Evolutionary conservation across 2,888 invertebrate genomes (phyloP).

Genomic region (Tetrapedia diversipes): DNA sequence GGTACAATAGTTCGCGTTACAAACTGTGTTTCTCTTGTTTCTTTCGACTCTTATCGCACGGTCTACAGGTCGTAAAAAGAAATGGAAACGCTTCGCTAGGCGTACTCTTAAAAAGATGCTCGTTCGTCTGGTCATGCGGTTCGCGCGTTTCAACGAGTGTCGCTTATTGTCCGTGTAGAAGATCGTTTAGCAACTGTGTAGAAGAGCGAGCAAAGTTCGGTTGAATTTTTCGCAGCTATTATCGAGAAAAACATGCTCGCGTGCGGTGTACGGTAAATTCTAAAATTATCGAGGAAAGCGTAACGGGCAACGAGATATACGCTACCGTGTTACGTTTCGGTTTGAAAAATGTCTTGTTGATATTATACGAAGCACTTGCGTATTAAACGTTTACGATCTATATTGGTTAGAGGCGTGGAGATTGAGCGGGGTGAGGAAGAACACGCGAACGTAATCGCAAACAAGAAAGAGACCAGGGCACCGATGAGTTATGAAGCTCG

Average conservation of each 20-base stretch:
- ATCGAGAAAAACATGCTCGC: too few relatives aligned
- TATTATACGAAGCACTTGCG: neutral
- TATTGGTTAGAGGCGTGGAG: neutral
- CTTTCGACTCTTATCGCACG: too few relatives aligned
- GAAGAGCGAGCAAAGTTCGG: too few relatives aligned
- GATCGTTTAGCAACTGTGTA: too few relatives aligned
- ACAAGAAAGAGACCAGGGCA: constrained; percentile 51
- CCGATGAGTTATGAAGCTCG: constrained; percentile 57
- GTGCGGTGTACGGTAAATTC: too few relatives aligned
- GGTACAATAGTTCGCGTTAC: neutral
- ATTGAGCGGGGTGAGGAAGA: constrained; percentile 17
- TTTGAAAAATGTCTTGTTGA: too few relatives aligned
- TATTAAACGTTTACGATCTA: neutral
- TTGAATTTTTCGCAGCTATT: too few relatives aligned
- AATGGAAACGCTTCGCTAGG: neutral
- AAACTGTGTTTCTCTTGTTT: constrained; percentile 1
- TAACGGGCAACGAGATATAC: too few relatives aligned
- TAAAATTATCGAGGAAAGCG: too few relatives aligned
- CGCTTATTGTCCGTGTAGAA: neutral
- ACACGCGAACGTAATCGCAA: constrained; percentile 29
- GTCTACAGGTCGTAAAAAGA: neutral
- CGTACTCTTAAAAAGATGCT: neutral
- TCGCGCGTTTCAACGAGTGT: too few relatives aligned
- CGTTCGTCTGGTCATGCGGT: too few relatives aligned
- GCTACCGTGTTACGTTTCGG: too few relatives aligned